Evolutionary conservation across 2,888 invertebrate genomes (phyloP).

Genomic region (Cheilosia pagana): DNA sequence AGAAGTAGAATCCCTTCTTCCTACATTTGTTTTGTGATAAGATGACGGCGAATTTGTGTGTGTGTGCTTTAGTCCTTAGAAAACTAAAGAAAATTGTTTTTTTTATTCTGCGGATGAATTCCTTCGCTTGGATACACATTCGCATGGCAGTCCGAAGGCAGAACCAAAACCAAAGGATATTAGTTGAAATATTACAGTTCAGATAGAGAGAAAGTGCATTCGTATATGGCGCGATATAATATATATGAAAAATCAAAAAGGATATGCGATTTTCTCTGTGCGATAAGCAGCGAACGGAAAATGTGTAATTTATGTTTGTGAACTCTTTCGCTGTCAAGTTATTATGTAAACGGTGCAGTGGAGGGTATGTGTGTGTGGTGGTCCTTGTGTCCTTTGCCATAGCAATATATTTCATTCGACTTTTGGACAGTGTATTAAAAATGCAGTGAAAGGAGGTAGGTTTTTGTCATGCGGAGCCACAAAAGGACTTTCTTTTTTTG

Average conservation of each 20-base stretch:
- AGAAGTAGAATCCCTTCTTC: conserved; percentile 12
- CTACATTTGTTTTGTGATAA: conserved; percentile 20
- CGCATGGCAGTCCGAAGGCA: conserved; percentile 3
- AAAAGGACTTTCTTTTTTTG: background rate
- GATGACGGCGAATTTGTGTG: background rate
- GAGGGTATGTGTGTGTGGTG: background rate
- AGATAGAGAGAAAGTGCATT: conserved; percentile 68
- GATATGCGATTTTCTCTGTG: conserved; percentile 70
- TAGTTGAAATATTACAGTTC: conserved; percentile 73
- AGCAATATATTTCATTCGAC: conserved; percentile 42
- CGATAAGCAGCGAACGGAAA: conserved; percentile 56
- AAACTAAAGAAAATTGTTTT: conserved; percentile 29
- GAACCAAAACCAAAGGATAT: conserved; percentile 67
- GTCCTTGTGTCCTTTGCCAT: conserved; percentile 2
- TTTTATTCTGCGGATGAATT: conserved; percentile 27
- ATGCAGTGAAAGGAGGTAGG: conserved; percentile 28
- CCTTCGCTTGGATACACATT: conserved; percentile 29
- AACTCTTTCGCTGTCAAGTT: conserved; percentile 28
- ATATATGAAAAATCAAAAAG: conserved; percentile 48
- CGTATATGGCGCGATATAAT: conserved; percentile 43
- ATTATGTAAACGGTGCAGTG: conserved; percentile 13
- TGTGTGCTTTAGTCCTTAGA: background rate
- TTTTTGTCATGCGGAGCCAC: background rate
- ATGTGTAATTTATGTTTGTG: conserved; percentile 71
- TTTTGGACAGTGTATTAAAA: conserved; percentile 43